Base-by-base conservation (phyloP, 2,888 invertebrate species). In the Phortica magna region DNA sequence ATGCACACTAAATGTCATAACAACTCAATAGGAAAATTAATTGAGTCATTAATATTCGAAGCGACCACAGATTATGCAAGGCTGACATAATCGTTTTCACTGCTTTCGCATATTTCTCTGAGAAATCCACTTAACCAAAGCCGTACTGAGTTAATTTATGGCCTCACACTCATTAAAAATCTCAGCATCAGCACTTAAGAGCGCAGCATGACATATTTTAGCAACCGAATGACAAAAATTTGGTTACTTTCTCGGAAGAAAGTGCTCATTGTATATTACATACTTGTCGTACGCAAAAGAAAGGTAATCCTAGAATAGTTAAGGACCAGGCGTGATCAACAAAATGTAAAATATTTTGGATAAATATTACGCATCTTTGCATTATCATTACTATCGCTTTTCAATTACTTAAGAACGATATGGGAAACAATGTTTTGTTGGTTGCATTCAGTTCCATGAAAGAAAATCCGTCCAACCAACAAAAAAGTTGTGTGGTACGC, bases 1-100 rank as follows among this genome's bases (percentile, higher is more conserved):
- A 43, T 43, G 48, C 57, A 75, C 73, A 48, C 73, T 77, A 78
- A 79, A 77, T 82, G 88, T 88, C 89, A 89, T 81, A 90, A 90
- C 82, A 85, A 77, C 82, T 82, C 75, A 78, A 79, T 80, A 79
- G 17, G 68, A 79, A 79, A 83, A 89, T 89, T 87, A 88, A 90
- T 88, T 88, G 89, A 89, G 77, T 84, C 77, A 81, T 85, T 83
- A 84, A 84, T 86, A 53, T 61, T 64, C 19, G 14, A 59, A 42
- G 59, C 88, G 79, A 89, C 82, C 81, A 79, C 84, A 81, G 39
- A 67, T 61, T 80, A 71, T 76, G 77, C 79, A 82, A 70, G 48
- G 17, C 65, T 68, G 65, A 74, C 48, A 14, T 64, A 64, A 65
- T 65, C 42, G 53, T 42, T 39, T 55, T 10, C 31, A 74, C 55